Evolutionary conservation across 2,888 invertebrate genomes (phyloP), one percentile per base, ranked within the genome.

Genomic region (Andrena trimmerana): DNA sequence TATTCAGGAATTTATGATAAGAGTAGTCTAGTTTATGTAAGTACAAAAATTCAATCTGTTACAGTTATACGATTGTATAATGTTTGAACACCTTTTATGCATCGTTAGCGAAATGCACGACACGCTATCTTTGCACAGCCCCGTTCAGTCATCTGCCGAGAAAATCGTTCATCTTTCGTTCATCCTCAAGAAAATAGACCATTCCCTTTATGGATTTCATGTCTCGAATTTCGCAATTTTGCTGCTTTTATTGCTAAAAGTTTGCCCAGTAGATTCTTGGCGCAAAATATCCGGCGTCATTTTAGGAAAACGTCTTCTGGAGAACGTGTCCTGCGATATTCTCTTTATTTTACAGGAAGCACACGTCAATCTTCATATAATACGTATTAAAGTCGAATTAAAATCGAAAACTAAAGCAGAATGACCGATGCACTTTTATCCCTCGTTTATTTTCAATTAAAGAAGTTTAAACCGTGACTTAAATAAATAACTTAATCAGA

Each of bases 151-250:
- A 57, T 24, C 24, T 13, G 8, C 24, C 27, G 57, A 13, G 24
- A 57, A 57, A 27, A 24, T 57, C 10, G 57, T 27, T 57, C 57
- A 20, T 27, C 24, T 13, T 57, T 33, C 71, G 36, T 54, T 69
- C 29, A 54, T 52, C 63, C 31, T 65, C 27, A 65, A 52, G 65
- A 57, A 73, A 65, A 73, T 33, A 50, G 63, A 62, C 48, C 63
- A 52, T 63, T 72, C 27, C 24, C 63, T n/a, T n/a, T 52, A 24
- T 42, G 50, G 62, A 62, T 72, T 72, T 63, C 33, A 63, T 72
- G 52, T 57, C 63, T 24, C 13, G 63, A 60, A 70, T 60, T 42
- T 36, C 63, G n/a, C 62, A 13, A 36, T 50, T 36, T 29, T 57
- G 62, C 33, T 31, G 7, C 13, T 57, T 57, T 42, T 27, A 57